Evolutionary conservation across 2,888 invertebrate species (phyloP).

Genomic region (Spilosoma lubricipeda): DNA sequence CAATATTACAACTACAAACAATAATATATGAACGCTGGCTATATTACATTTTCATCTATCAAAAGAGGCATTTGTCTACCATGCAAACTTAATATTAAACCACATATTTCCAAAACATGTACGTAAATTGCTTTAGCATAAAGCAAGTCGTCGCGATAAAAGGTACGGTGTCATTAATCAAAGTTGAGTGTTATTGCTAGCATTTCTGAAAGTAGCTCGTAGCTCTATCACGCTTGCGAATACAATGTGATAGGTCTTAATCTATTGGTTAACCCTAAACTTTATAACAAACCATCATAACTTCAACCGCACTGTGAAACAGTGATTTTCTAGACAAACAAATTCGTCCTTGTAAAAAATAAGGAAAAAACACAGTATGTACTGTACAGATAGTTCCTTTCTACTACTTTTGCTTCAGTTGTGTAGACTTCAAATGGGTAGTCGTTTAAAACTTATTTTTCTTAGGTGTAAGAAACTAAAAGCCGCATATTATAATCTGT

Average conservation of each 20-base stretch:
- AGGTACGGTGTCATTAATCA: conserved; percentile 43
- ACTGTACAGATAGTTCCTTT: not conserved
- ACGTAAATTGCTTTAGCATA: conserved; percentile 26
- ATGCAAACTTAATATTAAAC: not conserved
- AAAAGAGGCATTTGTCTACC: not conserved
- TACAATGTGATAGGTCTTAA: conserved; percentile 25
- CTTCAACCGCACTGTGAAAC: conserved; percentile 30
- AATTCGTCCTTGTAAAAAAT: conserved; percentile 6
- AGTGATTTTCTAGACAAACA: conserved; percentile 21
- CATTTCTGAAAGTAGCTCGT: conserved; percentile 29
- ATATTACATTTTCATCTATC: not conserved
- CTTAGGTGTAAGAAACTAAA: too few relatives aligned
- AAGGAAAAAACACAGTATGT: not conserved
- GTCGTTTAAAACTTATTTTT: too few relatives aligned
- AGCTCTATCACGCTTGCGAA: conserved; percentile 4
- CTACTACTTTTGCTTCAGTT: not conserved
- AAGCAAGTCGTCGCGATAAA: conserved; percentile 24
- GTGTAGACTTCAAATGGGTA: not conserved
- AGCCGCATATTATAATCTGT: too few relatives aligned
- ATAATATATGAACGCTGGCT: not conserved
- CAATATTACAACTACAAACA: too few relatives aligned
- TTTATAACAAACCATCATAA: conserved; percentile 11
- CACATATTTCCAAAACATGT: not conserved
- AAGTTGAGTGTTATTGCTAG: conserved; percentile 47
- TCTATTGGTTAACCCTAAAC: not conserved